phyloP scores from a whole-genome alignment of 2,797 vertebrate genomes.

The Muraenolepis orangiensis region DNA sequence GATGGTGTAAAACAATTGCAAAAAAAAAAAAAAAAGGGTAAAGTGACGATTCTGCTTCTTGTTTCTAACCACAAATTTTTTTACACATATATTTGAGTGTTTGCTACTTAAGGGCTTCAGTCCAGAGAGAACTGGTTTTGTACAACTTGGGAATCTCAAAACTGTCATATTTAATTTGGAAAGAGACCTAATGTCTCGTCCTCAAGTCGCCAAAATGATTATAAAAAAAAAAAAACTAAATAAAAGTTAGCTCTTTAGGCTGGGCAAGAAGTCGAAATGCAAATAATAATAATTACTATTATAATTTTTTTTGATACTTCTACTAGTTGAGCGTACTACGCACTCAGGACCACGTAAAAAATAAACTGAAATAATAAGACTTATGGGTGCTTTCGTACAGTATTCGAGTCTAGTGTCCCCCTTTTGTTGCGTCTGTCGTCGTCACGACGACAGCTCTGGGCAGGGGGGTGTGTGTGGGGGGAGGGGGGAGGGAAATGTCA shows the following conservation, averaged over 20 bases:
- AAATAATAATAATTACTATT: too few species aligned
- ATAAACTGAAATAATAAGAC: not conserved
- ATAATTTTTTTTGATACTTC: not conserved
- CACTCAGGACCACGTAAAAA: not conserved
- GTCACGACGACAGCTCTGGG: too few species aligned
- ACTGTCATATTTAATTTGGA: too few species aligned
- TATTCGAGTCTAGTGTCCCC: too few species aligned
- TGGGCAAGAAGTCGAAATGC: not conserved
- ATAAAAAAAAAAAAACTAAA: not conserved
- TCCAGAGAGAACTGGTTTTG: not conserved
- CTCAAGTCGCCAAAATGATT: not conserved
- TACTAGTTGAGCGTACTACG: not conserved
- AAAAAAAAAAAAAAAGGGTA: slow-evolving; percentile 44
- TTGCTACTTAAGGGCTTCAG: not conserved
- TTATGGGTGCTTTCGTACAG: not conserved
- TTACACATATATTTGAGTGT: not conserved
- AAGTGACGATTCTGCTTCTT: slow-evolving; percentile 31
- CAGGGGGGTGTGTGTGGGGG: too few species aligned
- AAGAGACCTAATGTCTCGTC: not conserved
- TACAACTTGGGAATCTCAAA: not conserved
- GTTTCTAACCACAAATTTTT: not conserved
- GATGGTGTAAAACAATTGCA: slow-evolving; percentile 40
- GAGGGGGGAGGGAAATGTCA: not conserved
- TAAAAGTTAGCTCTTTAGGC: not conserved
- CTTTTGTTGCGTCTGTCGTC: too few species aligned